Conservation (phyloP, 2,113 vertebrate genomes). For the Phrynosoma platyrhinos region DNA sequence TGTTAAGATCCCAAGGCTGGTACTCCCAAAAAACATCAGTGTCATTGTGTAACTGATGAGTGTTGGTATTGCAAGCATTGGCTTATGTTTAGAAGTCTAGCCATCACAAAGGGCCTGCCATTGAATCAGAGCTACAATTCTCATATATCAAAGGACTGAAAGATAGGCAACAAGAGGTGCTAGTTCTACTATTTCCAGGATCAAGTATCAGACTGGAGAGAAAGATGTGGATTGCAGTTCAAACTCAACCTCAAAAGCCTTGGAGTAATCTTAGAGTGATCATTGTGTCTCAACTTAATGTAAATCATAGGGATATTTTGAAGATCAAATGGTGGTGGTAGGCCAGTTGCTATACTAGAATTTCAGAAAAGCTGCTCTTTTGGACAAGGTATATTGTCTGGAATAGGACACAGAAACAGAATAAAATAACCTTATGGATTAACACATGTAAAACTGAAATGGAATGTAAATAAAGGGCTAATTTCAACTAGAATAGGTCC, state of each 20-base stretch:
- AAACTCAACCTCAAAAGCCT: neutral
- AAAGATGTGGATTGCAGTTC: neutral
- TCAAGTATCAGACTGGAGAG: neutral
- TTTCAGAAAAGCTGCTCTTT: too few relatives aligned
- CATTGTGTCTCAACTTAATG: neutral
- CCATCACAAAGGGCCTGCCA: neutral
- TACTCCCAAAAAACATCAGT: neutral
- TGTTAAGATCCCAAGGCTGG: neutral
- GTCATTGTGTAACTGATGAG: neutral
- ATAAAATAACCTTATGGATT: neutral
- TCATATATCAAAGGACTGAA: neutral
- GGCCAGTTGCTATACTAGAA: too few relatives aligned
- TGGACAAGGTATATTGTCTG: too few relatives aligned
- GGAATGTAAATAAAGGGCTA: neutral
- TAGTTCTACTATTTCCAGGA: neutral
- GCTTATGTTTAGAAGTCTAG: constrained; percentile 2
- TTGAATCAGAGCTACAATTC: neutral
- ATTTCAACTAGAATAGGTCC: too few relatives aligned
- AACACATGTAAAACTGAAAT: neutral
- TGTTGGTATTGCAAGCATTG: neutral
- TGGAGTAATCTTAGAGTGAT: neutral
- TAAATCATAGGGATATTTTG: neutral
- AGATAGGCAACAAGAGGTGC: neutral
- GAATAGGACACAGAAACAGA: neutral
- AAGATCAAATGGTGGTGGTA: neutral